Percentiles rank a stretch among this genome's conserved stretches.
Evolutionary conservation across 1,140 invertebrate genomes (phyloP).

Genomic region (Drosophila punjabiensis): DNA sequence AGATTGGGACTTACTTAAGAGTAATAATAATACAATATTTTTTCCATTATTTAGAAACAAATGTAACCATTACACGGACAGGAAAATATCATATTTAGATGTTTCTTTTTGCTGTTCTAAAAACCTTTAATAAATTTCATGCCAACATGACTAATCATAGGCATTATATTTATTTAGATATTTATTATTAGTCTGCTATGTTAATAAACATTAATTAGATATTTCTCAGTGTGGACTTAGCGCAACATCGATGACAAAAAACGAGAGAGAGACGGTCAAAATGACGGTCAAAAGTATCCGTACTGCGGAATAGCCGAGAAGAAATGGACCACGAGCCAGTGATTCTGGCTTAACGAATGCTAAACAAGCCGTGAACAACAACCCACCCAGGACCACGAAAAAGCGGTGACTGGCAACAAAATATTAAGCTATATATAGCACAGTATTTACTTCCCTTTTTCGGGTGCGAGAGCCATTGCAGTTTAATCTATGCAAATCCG

Average conservation of each 20-base stretch:
- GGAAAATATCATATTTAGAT: too few relatives aligned
- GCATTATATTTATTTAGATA: too few relatives aligned
- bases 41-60: too few relatives aligned
- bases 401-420: slow-evolving; percentile 32
- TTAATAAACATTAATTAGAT: neutral
- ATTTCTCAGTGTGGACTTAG: slow-evolving; percentile 32
- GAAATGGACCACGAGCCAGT: slow-evolving; percentile 46
- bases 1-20: too few relatives aligned
- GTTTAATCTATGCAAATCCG: slow-evolving; percentile 79
- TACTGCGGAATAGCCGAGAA: slow-evolving; percentile 5
- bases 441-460: slow-evolving; percentile 30
- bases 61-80: too few relatives aligned
- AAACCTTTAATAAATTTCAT: neutral
- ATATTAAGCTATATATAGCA: slow-evolving; percentile 32
- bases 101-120: too few relatives aligned
- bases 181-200: too few relatives aligned
- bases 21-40: too few relatives aligned
- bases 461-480: slow-evolving; percentile 49
- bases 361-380: slow-evolving; percentile 57
- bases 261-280: slow-evolving; percentile 25
- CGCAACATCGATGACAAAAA: slow-evolving; percentile 57
- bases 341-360: slow-evolving; percentile 64
- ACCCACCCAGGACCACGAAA: slow-evolving; percentile 28
- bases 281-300: slow-evolving; percentile 21
- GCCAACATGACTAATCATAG: neutral